Percentiles rank a stretch among this genome's conserved stretches.
Conservation (phyloP, 2,888 invertebrate genomes). For the Maniola hyperantus region DNA sequence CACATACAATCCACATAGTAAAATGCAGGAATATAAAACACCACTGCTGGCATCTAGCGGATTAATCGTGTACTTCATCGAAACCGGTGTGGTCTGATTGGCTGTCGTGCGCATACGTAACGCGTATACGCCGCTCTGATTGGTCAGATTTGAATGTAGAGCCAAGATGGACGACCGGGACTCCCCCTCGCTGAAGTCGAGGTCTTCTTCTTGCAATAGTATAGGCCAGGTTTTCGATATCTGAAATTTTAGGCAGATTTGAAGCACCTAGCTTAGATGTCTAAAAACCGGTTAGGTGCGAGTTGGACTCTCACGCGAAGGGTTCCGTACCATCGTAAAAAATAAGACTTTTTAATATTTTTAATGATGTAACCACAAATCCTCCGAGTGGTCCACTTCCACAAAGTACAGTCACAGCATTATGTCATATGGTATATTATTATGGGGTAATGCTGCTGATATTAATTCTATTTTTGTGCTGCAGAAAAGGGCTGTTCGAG, state of each 20-base stretch:
- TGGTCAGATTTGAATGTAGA: conserved; percentile 47
- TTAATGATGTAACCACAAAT: too few relatives aligned
- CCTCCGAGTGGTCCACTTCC: too few relatives aligned
- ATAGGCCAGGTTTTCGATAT: conserved; percentile 83
- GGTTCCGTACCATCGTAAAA: too few relatives aligned
- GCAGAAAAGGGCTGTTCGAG: too few relatives aligned
- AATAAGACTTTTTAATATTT: too few relatives aligned
- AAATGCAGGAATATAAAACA: conserved; percentile 86
- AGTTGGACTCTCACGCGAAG: too few relatives aligned
- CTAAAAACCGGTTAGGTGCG: not conserved
- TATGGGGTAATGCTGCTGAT: too few relatives aligned
- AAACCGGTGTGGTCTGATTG: conserved; percentile 55
- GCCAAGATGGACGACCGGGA: conserved; percentile 65
- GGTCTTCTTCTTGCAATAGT: conserved; percentile 80
- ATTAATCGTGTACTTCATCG: conserved; percentile 80
- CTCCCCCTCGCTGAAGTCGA: conserved; percentile 83
- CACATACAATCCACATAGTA: conserved; percentile 89
- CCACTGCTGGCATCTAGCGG: conserved; percentile 86
- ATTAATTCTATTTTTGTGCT: too few relatives aligned
- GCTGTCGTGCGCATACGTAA: conserved; percentile 54
- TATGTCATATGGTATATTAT: too few relatives aligned
- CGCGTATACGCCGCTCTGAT: conserved; percentile 43
- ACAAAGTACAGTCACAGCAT: too few relatives aligned
- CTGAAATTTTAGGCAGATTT: conserved; percentile 45
- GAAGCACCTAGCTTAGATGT: not conserved